These are phyloP conservation scores for Malurus splendens DNA, from an alignment of 2,797 vertebrate genomes.

Conservation along the genomic window DNA sequence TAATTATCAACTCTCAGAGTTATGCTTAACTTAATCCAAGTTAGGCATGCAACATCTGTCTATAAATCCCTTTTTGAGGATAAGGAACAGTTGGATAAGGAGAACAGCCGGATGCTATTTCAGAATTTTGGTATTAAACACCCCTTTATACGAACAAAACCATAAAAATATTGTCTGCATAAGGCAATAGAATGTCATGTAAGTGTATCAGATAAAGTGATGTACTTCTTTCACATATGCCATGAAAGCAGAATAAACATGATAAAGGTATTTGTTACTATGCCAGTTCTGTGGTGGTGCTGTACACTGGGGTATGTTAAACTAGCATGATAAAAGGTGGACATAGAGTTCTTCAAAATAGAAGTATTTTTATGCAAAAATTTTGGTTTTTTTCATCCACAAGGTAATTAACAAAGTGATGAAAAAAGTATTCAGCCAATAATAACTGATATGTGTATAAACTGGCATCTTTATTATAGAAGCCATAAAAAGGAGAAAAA, in stretches of 20 bases:
- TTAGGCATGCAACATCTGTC: not conserved
- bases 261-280: not conserved
- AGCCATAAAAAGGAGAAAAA: not conserved
- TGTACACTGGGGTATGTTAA: not conserved
- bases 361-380: not conserved
- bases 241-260: not conserved
- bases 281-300: not conserved
- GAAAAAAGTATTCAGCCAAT: not conserved
- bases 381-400: not conserved
- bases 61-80: not conserved
- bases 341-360: not conserved
- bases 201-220: not conserved
- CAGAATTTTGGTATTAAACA: slow-evolving; percentile 23
- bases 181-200: not conserved
- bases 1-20: not conserved
- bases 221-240: not conserved
- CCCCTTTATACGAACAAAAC: not conserved
- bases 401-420: not conserved
- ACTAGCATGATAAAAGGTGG: not conserved
- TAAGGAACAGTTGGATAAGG: not conserved
- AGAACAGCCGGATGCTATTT: slow-evolving; percentile 10
- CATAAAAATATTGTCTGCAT: not conserved
- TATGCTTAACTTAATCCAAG: not conserved
- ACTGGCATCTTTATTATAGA: not conserved
- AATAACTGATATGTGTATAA: not conserved